A percentile compares a stretch with the other conserved stretches of the same genome.
Conservation (phyloP, 2,113 vertebrate genomes). For the Pholis gunnellus region DNA sequence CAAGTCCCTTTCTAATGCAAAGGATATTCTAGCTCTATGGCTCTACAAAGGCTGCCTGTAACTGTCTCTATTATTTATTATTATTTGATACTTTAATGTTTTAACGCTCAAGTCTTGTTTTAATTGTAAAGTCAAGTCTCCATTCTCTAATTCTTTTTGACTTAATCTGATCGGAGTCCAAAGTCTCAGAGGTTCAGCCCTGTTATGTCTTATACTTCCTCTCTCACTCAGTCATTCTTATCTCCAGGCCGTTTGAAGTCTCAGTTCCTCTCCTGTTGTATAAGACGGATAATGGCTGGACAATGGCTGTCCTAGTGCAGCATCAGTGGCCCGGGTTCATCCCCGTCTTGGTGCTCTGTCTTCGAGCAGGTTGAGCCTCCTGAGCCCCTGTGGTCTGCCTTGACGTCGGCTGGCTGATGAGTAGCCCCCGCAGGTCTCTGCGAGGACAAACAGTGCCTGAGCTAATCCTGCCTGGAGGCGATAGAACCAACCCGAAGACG, state of each 20-base stretch:
- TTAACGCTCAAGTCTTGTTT: neutral
- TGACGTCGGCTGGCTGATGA: constrained; percentile 41
- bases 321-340: constrained; percentile 14
- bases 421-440: constrained; percentile 24
- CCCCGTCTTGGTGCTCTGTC: constrained; percentile 29
- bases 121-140: neutral
- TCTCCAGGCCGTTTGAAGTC: neutral
- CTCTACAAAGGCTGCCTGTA: neutral
- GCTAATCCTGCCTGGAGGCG: constrained; percentile 44
- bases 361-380: constrained; percentile 27
- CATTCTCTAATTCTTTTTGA: neutral
- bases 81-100: neutral
- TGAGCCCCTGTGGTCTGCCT: constrained; percentile 8
- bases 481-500: neutral
- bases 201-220: neutral
- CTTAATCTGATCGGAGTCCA: neutral
- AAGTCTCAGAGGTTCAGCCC: neutral
- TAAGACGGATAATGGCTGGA: constrained; percentile 27
- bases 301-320: constrained; percentile 17
- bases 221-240: neutral
- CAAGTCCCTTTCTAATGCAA: neutral
- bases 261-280: neutral
- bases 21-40: neutral
- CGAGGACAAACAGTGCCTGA: constrained; percentile 41
- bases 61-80: neutral